Conservation (phyloP, 2,113 vertebrate genomes). For the Rhinopomastus cyanomelas region DNA sequence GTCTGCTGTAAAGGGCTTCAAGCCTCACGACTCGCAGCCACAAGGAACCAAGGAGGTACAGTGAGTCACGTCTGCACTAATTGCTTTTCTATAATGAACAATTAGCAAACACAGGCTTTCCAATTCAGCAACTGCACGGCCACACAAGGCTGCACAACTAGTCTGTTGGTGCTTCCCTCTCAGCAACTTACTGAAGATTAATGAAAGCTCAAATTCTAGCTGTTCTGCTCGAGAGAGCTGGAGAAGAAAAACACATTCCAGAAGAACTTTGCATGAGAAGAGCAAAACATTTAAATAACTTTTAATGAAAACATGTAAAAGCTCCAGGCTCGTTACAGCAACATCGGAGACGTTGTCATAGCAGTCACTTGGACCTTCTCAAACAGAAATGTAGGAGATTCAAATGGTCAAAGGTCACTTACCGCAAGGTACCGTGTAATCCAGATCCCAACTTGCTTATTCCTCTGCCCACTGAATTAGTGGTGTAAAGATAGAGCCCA, state of each 20-base stretch:
- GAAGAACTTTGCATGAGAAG: background rate
- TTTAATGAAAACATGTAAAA: background rate
- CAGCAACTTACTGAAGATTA: background rate
- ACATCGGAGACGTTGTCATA: background rate
- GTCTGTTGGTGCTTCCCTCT: background rate
- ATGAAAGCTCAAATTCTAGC: no score
- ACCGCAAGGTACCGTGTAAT: constrained; percentile 96
- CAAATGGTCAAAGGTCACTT: constrained; percentile 50
- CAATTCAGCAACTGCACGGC: background rate
- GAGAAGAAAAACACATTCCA: no score
- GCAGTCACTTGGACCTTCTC: background rate
- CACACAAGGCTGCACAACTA: background rate
- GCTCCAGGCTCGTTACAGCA: background rate
- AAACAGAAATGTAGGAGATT: background rate
- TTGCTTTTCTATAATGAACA: background rate
- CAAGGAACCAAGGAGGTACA: background rate
- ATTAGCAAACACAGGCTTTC: constrained; percentile 15
- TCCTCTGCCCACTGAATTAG: constrained; percentile 95
- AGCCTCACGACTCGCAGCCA: background rate
- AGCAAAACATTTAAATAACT: background rate
- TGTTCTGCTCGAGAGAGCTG: no score
- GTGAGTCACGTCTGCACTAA: background rate
- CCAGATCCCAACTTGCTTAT: constrained; percentile 98
- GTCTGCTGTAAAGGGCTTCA: background rate
- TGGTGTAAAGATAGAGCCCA: constrained; percentile 95